A percentile compares a stretch with the other conserved stretches of the same genome.
These are phyloP conservation scores for Psilopogon haemacephalus DNA, from an alignment of 2,113 vertebrate genomes.

Conservation along the genomic window DNA sequence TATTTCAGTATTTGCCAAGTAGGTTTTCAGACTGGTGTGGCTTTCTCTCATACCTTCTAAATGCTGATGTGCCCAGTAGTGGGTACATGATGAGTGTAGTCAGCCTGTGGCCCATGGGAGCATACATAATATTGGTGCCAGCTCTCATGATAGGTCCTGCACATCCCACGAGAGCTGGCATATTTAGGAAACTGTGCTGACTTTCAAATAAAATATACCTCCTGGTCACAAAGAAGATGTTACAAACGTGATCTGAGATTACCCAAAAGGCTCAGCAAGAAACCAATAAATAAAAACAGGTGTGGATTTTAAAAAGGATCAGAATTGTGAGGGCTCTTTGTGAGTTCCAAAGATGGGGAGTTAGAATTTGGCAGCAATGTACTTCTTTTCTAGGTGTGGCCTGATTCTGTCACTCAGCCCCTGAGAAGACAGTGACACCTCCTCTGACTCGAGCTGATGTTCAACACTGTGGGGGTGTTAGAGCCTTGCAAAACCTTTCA, in stretches of 20 bases:
- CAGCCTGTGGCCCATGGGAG: neutral
- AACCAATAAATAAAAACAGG: neutral
- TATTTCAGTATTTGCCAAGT: neutral
- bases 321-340: neutral
- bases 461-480: neutral
- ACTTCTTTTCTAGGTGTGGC: neutral
- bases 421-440: neutral
- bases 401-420: conserved; percentile 15
- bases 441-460: neutral
- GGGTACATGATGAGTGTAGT: neutral
- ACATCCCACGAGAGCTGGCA: neutral
- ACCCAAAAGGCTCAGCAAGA: neutral
- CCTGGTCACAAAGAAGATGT: neutral
- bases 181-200: neutral
- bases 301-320: neutral
- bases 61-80: neutral
- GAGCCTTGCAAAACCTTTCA: neutral
- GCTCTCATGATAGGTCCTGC: neutral
- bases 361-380: neutral
- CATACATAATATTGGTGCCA: neutral
- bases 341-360: neutral
- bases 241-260: neutral
- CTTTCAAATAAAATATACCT: neutral
- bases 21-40: neutral
- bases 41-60: neutral